phyloP scores from a whole-genome alignment of 2,888 invertebrate genomes.

The Drosophila colorata region DNA sequence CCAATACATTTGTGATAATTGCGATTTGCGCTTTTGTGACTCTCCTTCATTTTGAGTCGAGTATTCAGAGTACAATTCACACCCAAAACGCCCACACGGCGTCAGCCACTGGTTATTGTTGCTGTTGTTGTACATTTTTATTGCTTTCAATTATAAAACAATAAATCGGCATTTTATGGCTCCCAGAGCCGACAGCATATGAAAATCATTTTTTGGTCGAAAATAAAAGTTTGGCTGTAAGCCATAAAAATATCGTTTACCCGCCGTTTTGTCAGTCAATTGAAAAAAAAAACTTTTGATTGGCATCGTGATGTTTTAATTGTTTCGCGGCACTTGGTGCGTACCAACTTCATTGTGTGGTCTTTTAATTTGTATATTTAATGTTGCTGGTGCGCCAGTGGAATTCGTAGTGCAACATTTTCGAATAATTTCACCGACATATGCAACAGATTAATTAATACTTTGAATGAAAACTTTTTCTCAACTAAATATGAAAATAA shows the following conservation, averaged over 20 bases:
- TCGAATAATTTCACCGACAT: background rate
- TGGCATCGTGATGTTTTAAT: slow-evolving; percentile 20
- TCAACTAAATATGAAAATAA: no score
- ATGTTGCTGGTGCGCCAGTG: background rate
- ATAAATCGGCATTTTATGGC: slow-evolving; percentile 69
- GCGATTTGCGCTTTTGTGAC: slow-evolving; percentile 25
- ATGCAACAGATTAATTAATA: slow-evolving; percentile 1
- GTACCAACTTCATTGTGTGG: background rate
- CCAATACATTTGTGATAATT: slow-evolving; percentile 35
- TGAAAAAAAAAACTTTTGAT: slow-evolving; percentile 1
- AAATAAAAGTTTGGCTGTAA: slow-evolving; percentile 26
- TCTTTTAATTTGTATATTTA: slow-evolving; percentile 2
- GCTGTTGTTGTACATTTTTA: slow-evolving; percentile 52
- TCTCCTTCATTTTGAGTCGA: slow-evolving; percentile 1
- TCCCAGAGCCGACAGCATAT: slow-evolving; percentile 24
- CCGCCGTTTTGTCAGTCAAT: slow-evolving; percentile 34
- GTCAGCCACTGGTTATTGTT: slow-evolving; percentile 29
- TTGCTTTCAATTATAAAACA: slow-evolving; percentile 76
- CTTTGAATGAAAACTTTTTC: no score
- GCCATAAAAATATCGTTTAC: slow-evolving; percentile 37
- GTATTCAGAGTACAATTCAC: slow-evolving; percentile 22
- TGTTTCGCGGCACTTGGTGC: slow-evolving; percentile 21
- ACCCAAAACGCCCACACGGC: slow-evolving; percentile 41
- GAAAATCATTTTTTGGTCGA: slow-evolving; percentile 28
- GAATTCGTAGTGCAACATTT: background rate